Evolutionary conservation across 2,888 invertebrate genomes (phyloP).

Genomic region (Cactoblastis cactorum): DNA sequence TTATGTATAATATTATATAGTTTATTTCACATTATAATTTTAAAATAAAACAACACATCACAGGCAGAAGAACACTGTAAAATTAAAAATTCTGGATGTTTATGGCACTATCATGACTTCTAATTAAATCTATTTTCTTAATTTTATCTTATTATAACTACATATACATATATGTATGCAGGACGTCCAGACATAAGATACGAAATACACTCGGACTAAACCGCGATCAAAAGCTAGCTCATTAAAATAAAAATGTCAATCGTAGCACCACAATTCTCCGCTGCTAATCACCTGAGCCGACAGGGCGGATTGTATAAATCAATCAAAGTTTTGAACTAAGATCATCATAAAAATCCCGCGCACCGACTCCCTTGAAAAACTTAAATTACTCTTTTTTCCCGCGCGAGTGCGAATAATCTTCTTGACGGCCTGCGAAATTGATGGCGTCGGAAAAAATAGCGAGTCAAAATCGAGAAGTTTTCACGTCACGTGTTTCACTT

Average conservation of each 20-base stretch:
- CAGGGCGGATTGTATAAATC: conserved; percentile 67
- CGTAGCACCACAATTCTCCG: conserved; percentile 15
- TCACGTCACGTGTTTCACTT: conserved; percentile 78
- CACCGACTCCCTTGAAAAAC: conserved; percentile 71
- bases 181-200: too few species aligned
- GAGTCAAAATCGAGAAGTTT: conserved; percentile 69
- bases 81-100: too few species aligned
- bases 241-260: background rate
- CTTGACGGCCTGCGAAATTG: conserved; percentile 77
- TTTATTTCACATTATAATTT: too few species aligned
- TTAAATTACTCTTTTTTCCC: conserved; percentile 79
- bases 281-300: conserved; percentile 44
- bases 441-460: conserved; percentile 70
- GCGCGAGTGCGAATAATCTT: conserved; percentile 78
- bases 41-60: too few species aligned
- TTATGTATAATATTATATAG: too few species aligned
- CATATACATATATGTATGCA: too few species aligned
- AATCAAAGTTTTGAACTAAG: conserved; percentile 76
- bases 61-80: too few species aligned
- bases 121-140: too few species aligned
- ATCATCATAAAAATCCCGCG: conserved; percentile 75
- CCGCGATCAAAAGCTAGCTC: too few species aligned
- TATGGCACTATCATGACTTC: too few species aligned
- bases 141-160: too few species aligned
- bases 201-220: too few species aligned